Evolutionary conservation across 1,140 invertebrate species (phyloP), one percentile per base, ranked within the genome.

Genomic region (Diprion similis): DNA sequence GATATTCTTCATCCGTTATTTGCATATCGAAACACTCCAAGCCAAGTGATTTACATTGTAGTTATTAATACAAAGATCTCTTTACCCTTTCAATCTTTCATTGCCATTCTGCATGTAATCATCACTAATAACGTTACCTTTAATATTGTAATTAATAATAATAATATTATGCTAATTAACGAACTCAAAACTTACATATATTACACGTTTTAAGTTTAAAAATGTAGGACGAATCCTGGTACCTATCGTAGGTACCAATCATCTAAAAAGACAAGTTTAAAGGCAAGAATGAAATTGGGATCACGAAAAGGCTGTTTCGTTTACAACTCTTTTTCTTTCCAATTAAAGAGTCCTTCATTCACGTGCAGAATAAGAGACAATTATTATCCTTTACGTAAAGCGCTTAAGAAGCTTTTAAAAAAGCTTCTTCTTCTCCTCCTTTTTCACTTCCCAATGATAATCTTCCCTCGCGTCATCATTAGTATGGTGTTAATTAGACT

Each of bases 401-500:
- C 24, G 24, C 24, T 0, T 3, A 37, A 37, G 24, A 37, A 37
- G 24, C 24, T 37, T 37, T 37, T 3, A 37, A 37, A 6, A 37
- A 37, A 6, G n/a, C n/a, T n/a, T n/a, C 24, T 37, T 37, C 24
- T 37, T 37, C 51, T 17, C 9, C 11, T 59, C 51, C n/a, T 59
- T 59, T 59, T 9, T 9, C 51, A 15, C 11, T 59, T 59, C 51
- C 51, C 51, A 59, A 59, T 59, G 51, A 59, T 59, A 59, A 13
- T 59, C 51, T 59, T 17, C 11, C 51, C 51, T 59, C 51, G 51
- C 51, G 51, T 59, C 51, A 59, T 59, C 51, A 59, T 59, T 59
- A 15, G 11, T 59, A 13, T 59, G 3, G 51, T 37, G 24, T 37
- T 37, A 37, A 37, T 37, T 37, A 37, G 24, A 37, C 24, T 37